Evolutionary conservation across 2,113 vertebrate species (phyloP).

Genomic region (Corydoras sp.): DNA sequence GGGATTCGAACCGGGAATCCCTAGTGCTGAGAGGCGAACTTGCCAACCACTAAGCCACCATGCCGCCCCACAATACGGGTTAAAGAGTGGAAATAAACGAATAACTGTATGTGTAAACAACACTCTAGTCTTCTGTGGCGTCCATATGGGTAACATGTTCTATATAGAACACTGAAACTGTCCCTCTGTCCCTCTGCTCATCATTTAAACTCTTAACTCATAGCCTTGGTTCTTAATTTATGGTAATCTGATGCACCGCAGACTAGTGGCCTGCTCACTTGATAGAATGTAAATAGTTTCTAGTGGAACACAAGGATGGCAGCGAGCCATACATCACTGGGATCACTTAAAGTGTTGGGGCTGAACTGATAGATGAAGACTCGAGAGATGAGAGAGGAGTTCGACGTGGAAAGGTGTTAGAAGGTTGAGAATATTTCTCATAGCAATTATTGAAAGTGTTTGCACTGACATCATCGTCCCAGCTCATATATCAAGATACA

Average conservation of each 20-base stretch:
- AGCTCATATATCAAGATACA: slow-evolving; percentile 78
- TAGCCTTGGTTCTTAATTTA: not conserved
- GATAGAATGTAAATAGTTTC: slow-evolving; percentile 82
- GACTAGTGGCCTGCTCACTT: slow-evolving; percentile 82
- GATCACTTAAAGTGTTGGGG: slow-evolving; percentile 87
- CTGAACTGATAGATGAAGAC: slow-evolving; percentile 86
- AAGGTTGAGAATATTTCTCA: slow-evolving; percentile 92
- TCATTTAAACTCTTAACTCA: slow-evolving; percentile 10
- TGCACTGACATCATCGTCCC: slow-evolving; percentile 84
- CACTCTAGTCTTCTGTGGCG: too few species aligned
- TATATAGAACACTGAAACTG: not conserved
- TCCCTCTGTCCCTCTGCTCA: not conserved
- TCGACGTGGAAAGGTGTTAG: slow-evolving; percentile 79
- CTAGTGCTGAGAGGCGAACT: too few species aligned
- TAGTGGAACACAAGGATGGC: slow-evolving; percentile 80
- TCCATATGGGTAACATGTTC: not conserved
- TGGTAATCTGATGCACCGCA: slow-evolving; percentile 81
- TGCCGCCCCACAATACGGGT: too few species aligned
- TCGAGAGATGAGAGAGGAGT: slow-evolving; percentile 65
- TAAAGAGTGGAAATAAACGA: too few species aligned
- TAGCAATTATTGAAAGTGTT: slow-evolving; percentile 95
- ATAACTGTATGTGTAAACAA: too few species aligned
- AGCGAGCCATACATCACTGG: slow-evolving; percentile 81
- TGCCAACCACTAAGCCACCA: too few species aligned
- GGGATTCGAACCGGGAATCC: too few species aligned